Evolutionary conservation across 1,140 invertebrate genomes (phyloP).

Genomic region (Drosophila yakuba): DNA sequence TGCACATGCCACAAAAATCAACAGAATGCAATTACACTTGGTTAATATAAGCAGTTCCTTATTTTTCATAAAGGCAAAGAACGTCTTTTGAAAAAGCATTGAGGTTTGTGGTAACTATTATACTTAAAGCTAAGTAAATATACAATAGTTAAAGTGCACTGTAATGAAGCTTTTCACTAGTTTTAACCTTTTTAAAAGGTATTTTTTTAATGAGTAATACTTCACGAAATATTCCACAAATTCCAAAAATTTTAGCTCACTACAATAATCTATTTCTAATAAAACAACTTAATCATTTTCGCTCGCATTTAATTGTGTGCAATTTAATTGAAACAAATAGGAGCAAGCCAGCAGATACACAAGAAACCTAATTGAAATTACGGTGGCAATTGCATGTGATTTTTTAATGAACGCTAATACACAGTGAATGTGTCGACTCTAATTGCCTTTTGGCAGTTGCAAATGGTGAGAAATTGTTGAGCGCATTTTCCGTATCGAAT

Average conservation of each 20-base stretch:
- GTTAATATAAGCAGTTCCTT: constrained; percentile 11
- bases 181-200: too few relatives aligned
- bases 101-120: too few relatives aligned
- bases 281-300: too few relatives aligned
- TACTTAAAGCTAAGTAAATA: not conserved
- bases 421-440: constrained; percentile 28
- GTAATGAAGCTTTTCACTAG: too few relatives aligned
- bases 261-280: too few relatives aligned
- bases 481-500: constrained; percentile 18
- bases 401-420: constrained; percentile 47
- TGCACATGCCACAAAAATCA: constrained; percentile 14
- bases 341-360: not conserved
- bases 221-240: too few relatives aligned
- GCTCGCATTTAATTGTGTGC: not conserved
- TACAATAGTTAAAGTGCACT: too few relatives aligned
- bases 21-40: constrained; percentile 5
- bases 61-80: constrained; percentile 3
- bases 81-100: not conserved
- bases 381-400: constrained; percentile 30
- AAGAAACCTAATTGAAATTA: constrained; percentile 34
- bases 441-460: constrained; percentile 51
- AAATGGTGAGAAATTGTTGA: constrained; percentile 40
- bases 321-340: not conserved
- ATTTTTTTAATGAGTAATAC: too few relatives aligned
- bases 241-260: too few relatives aligned